Evolutionary conservation across 2,888 invertebrate genomes (phyloP).

Genomic region (Panzeria rudis): DNA sequence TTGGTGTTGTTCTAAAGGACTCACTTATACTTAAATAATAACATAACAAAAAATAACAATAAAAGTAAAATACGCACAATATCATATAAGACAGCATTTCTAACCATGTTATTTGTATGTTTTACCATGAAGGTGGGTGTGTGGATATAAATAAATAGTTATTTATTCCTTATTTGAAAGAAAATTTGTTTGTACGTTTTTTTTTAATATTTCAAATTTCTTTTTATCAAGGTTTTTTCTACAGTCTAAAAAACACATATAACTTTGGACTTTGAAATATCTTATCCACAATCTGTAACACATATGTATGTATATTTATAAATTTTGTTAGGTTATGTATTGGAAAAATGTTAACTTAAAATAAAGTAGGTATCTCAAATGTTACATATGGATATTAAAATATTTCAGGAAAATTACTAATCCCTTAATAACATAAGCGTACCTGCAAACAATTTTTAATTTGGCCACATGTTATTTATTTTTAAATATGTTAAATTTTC

Average conservation of each 20-base stretch:
- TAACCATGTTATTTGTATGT: neutral
- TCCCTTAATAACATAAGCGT: no score
- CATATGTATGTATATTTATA: neutral
- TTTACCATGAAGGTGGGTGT: constrained; percentile 19
- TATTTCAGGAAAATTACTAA: no score
- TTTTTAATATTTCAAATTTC: neutral
- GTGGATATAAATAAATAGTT: neutral
- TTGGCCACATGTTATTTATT: no score
- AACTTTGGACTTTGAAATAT: constrained; percentile 47
- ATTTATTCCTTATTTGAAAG: constrained; percentile 11
- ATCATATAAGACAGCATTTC: neutral
- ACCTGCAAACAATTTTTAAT: no score
- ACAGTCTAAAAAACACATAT: constrained; percentile 5
- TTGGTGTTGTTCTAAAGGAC: constrained; percentile 51
- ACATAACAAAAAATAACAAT: constrained; percentile 4
- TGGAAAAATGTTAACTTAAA: neutral
- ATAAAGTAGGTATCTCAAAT: neutral
- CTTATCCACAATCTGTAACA: constrained; percentile 8
- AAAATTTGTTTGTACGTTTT: constrained; percentile 29
- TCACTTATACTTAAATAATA: constrained; percentile 28
- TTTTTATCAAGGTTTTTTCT: constrained; percentile 48
- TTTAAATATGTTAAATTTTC: no score
- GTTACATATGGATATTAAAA: no score
- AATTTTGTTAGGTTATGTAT: neutral
- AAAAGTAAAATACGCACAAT: neutral